Evolutionary conservation across 2,113 vertebrate species (phyloP).

Genomic region (Erythrocebus patas): DNA sequence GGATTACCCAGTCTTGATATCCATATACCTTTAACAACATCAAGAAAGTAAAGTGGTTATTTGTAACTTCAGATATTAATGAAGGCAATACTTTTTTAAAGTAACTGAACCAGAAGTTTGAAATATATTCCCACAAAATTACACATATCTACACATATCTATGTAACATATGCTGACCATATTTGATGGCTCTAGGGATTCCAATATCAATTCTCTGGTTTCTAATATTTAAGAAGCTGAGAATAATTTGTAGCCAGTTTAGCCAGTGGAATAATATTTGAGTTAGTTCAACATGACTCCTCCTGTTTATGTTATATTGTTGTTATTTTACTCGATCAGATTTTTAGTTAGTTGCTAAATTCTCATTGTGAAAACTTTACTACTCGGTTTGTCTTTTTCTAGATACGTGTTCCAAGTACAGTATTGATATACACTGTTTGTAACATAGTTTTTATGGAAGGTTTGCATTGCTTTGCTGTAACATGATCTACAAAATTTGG

Average conservation of each 20-base stretch:
- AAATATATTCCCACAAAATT: neutral
- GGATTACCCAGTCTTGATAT: neutral
- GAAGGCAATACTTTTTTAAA: neutral
- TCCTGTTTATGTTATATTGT: neutral
- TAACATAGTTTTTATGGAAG: neutral
- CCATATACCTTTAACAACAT: neutral
- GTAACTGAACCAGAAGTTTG: neutral
- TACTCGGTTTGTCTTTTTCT: neutral
- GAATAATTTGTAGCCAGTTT: neutral
- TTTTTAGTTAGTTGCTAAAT: neutral
- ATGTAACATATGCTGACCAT: neutral
- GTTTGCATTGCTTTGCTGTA: neutral
- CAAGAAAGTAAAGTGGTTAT: neutral
- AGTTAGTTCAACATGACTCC: neutral
- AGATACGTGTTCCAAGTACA: neutral
- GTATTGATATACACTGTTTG: neutral
- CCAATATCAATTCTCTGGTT: neutral
- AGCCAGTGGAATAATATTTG: neutral
- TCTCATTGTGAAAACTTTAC: neutral
- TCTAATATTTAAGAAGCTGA: neutral
- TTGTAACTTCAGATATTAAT: neutral
- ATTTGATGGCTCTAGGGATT: neutral
- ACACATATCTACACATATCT: neutral
- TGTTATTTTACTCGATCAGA: neutral
- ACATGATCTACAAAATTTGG: neutral